A percentile compares a stretch with the other conserved stretches of the same genome.
phyloP scores from a whole-genome alignment of 2,797 vertebrate species.

The Nothura maculosa region DNA sequence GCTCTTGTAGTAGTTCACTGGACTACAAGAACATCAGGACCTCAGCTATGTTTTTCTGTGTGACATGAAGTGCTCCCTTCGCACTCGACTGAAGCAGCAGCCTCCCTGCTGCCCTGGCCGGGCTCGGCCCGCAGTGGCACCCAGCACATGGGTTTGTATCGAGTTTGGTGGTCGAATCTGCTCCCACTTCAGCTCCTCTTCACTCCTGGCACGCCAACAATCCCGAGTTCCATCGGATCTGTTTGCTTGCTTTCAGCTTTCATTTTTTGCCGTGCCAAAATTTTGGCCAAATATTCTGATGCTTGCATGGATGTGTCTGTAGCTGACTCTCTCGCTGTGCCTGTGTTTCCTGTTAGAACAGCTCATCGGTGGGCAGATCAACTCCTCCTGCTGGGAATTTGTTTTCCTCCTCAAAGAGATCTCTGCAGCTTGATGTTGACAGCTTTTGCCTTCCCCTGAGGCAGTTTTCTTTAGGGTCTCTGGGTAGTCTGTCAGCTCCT shows the following conservation, averaged over 20 bases:
- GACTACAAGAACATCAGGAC: not conserved
- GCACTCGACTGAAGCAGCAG: not conserved
- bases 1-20: conserved; percentile 17
- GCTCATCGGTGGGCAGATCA: conserved; percentile 30
- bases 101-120: not conserved
- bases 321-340: conserved; percentile 6
- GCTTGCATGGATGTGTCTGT: conserved; percentile 22
- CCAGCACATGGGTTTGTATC: not conserved
- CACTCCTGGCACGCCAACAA: not conserved
- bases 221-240: conserved; percentile 26
- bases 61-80: conserved; percentile 19
- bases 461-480: conserved; percentile 58
- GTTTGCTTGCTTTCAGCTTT: conserved; percentile 51
- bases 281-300: conserved; percentile 63
- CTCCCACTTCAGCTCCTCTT: conserved; percentile 20
- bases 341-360: conserved; percentile 43
- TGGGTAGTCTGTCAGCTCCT: conserved; percentile 58
- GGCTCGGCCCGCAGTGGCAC: not conserved
- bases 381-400: conserved; percentile 50
- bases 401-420: conserved; percentile 64
- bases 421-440: conserved; percentile 69
- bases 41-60: not conserved
- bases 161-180: conserved; percentile 42
- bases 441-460: conserved; percentile 69
- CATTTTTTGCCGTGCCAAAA: conserved; percentile 13